A percentile compares a stretch with the other conserved stretches of the same genome.
Evolutionary conservation across 2,888 invertebrate species (phyloP).

Genomic region (Drosophila conformis): DNA sequence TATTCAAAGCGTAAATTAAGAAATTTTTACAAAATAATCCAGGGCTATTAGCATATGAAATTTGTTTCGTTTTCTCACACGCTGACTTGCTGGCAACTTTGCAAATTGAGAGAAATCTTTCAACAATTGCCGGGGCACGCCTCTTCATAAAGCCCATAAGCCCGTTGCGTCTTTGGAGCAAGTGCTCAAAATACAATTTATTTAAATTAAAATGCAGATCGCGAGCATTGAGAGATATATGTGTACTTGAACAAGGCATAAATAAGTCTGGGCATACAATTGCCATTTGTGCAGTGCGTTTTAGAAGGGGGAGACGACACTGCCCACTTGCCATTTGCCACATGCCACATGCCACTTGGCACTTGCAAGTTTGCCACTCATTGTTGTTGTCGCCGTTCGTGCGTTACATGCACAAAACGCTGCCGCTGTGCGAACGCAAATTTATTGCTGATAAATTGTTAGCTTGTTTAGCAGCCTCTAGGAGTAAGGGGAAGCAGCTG

Average conservation of each 20-base stretch:
- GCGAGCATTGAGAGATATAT: constrained; percentile 29
- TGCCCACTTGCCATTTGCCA: constrained; percentile 32
- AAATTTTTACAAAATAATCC: background rate
- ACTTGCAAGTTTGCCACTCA: constrained; percentile 33
- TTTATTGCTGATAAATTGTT: constrained; percentile 78
- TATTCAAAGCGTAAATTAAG: background rate
- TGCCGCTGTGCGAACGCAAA: constrained; percentile 54
- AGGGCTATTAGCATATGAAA: background rate
- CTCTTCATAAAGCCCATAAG: constrained; percentile 25
- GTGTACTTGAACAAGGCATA: constrained; percentile 12
- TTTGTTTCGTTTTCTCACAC: constrained; percentile 1
- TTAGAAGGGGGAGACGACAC: constrained; percentile 18
- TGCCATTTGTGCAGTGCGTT: constrained; percentile 31
- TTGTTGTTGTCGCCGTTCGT: constrained; percentile 33
- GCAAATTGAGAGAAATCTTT: constrained; percentile 51
- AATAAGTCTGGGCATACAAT: constrained; percentile 21
- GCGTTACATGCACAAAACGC: constrained; percentile 35
- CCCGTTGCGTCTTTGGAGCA: constrained; percentile 1
- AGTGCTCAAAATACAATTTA: constrained; percentile 55
- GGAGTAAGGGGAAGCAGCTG: constrained; percentile 5
- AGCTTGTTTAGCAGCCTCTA: constrained; percentile 44
- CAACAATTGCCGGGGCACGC: constrained; percentile 38
- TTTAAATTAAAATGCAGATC: constrained; percentile 77
- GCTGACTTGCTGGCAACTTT: constrained; percentile 31
- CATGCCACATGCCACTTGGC: constrained; percentile 18